A percentile compares a stretch with the other conserved stretches of the same genome.
phyloP scores from a whole-genome alignment of 2,797 vertebrate genomes.

The Rhynchotus rufescens region DNA sequence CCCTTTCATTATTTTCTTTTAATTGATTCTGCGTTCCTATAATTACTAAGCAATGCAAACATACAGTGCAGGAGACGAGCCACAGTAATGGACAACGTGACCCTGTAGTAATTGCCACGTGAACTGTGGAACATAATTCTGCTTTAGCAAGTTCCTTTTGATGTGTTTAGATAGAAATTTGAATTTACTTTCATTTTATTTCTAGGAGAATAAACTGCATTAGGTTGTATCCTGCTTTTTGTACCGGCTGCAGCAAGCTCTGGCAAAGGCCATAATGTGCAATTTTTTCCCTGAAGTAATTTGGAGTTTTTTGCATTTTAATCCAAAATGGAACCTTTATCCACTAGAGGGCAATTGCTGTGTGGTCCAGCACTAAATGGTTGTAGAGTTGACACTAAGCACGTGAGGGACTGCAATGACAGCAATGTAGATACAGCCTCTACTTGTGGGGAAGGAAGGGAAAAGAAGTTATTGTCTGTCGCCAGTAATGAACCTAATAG shows the following conservation, averaged over 20 bases:
- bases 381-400: background rate
- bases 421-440: background rate
- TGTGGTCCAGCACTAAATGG: background rate
- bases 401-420: background rate
- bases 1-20: conserved; percentile 67
- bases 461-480: background rate
- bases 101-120: conserved; percentile 7
- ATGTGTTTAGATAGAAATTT: conserved; percentile 35
- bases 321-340: background rate
- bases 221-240: background rate
- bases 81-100: conserved; percentile 50
- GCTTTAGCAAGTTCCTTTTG: conserved; percentile 55
- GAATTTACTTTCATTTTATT: too few species aligned
- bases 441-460: background rate
- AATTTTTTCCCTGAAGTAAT: background rate
- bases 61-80: conserved; percentile 33
- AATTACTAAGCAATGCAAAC: conserved; percentile 64
- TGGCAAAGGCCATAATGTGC: background rate
- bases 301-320: background rate
- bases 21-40: conserved; percentile 68
- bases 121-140: conserved; percentile 42
- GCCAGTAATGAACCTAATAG: background rate
- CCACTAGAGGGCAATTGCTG: background rate
- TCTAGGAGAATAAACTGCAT: conserved; percentile 22
- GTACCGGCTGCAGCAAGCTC: background rate